A percentile compares a stretch with the other conserved stretches of the same genome.
Conservation (phyloP, 1,140 invertebrate genomes). For the Bombus turneri region DNA sequence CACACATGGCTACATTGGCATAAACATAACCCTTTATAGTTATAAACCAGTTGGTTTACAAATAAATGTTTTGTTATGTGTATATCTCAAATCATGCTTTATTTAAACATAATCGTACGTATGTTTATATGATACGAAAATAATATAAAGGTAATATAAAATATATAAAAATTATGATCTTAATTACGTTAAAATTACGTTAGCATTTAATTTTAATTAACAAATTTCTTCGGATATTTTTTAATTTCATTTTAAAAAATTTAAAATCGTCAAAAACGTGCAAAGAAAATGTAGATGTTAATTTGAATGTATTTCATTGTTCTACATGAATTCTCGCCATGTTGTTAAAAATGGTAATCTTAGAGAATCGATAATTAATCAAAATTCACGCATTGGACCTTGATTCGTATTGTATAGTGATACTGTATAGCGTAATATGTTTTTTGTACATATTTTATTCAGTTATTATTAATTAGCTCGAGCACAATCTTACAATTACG, state of each 20-base stretch:
- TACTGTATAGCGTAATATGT: not conserved
- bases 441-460: not conserved
- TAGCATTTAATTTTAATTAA: not conserved
- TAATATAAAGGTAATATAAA: not conserved
- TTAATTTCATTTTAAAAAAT: not conserved
- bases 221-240: not conserved
- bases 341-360: not conserved
- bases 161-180: not conserved
- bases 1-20: conserved; percentile 74
- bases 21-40: conserved; percentile 10
- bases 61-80: not conserved
- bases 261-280: not conserved
- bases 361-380: not conserved
- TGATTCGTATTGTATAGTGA: not conserved
- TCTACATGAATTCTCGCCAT: conserved; percentile 2
- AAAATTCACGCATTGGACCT: not conserved
- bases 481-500: not conserved
- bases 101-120: not conserved
- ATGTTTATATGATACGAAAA: too few relatives aligned
- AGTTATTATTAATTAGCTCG: not conserved
- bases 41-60: not conserved
- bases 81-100: too few relatives aligned
- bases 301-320: not conserved
- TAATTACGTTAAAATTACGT: not conserved
- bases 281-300: not conserved